These are phyloP conservation scores for Dipodomys spectabilis DNA, from an alignment of 2,113 vertebrate genomes.

Conservation along the genomic window DNA sequence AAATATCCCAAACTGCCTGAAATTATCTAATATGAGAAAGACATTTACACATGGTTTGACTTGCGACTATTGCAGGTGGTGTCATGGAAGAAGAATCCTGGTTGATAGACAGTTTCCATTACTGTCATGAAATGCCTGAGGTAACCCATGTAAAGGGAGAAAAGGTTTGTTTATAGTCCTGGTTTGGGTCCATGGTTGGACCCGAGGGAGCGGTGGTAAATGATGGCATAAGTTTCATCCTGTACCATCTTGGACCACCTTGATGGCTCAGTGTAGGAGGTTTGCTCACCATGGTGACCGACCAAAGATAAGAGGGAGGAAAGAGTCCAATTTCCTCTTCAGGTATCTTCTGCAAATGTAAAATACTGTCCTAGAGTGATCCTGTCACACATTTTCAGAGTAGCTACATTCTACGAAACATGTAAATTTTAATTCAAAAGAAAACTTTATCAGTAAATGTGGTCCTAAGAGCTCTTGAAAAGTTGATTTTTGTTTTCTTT, in stretches of 20 bases:
- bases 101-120: not conserved
- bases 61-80: not conserved
- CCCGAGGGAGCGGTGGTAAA: not conserved
- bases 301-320: not conserved
- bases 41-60: not conserved
- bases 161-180: not conserved
- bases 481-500: not conserved
- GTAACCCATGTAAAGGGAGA: not conserved
- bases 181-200: not conserved
- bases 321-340: not conserved
- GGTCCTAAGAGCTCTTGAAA: not conserved
- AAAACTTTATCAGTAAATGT: not conserved
- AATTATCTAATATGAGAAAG: not conserved
- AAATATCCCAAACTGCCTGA: not conserved
- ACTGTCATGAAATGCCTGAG: not conserved
- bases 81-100: not conserved
- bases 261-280: not conserved
- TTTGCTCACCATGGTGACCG: not conserved
- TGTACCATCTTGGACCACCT: too few species aligned
- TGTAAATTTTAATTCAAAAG: not conserved
- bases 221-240: not conserved
- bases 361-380: conserved; percentile 12
- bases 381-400: not conserved
- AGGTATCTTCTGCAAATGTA: conserved; percentile 44
- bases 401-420: not conserved